These are phyloP conservation scores for Gouania willdenowi DNA, from an alignment of 2,797 vertebrate genomes.

Conservation along the genomic window DNA sequence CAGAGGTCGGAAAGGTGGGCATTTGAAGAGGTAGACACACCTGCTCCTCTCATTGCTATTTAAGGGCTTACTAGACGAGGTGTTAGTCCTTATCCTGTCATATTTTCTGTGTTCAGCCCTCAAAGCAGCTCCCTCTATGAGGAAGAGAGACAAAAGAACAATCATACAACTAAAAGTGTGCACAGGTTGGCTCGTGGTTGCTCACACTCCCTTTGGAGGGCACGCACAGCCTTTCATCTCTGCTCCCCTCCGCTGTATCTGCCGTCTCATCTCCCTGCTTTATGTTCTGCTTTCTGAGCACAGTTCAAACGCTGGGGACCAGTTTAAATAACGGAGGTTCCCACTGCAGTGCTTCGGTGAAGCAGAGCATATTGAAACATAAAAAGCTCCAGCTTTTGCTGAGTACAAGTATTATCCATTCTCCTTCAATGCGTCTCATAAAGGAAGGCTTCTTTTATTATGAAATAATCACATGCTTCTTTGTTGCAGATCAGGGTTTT, in stretches of 20 bases:
- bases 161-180: conserved; percentile 47
- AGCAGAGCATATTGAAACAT: conserved; percentile 50
- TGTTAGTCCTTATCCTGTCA: conserved; percentile 27
- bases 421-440: conserved; percentile 7
- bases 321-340: conserved; percentile 63
- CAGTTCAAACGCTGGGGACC: conserved; percentile 68
- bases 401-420: not conserved
- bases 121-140: conserved; percentile 43
- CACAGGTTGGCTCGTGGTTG: conserved; percentile 54
- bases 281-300: conserved; percentile 64
- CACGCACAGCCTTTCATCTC: conserved; percentile 64
- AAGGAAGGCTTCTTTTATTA: conserved; percentile 9
- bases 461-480: conserved; percentile 9
- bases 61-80: conserved; percentile 6
- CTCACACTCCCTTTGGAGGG: conserved; percentile 59
- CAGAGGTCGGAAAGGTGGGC: conserved; percentile 39
- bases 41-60: conserved; percentile 43
- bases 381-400: conserved; percentile 36
- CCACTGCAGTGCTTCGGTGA: conserved; percentile 54
- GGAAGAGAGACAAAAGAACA: conserved; percentile 60
- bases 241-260: conserved; percentile 38
- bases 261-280: conserved; percentile 61
- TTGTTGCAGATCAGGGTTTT: conserved; percentile 8
- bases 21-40: conserved; percentile 36
- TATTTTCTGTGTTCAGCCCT: conserved; percentile 26